Conservation (phyloP, 2,888 invertebrate genomes). For the Podotricha telesiphe region DNA sequence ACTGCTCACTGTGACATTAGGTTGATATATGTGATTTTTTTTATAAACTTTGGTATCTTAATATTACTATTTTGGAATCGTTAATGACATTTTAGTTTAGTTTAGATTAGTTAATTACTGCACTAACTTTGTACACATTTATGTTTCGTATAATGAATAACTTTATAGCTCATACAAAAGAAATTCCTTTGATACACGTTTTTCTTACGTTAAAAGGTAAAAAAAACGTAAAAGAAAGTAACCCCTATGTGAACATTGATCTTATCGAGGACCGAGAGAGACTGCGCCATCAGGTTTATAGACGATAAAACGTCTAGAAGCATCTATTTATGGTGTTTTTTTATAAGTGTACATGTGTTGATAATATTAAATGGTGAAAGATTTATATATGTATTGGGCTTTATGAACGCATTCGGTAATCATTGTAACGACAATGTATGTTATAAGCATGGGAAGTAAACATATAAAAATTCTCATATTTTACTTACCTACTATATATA, state of each 20-base stretch:
- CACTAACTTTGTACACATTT: slow-evolving; percentile 11
- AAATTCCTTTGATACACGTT: slow-evolving; percentile 25
- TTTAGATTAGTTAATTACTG: slow-evolving; percentile 24
- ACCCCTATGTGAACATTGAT: slow-evolving; percentile 66
- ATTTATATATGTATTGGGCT: slow-evolving; percentile 57
- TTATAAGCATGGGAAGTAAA: not conserved
- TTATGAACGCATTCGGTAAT: slow-evolving; percentile 47
- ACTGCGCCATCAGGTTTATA: slow-evolving; percentile 73
- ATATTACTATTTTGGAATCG: not conserved
- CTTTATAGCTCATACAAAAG: slow-evolving; percentile 20
- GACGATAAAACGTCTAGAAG: slow-evolving; percentile 75
- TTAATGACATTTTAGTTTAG: slow-evolving; percentile 15
- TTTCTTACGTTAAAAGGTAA: slow-evolving; percentile 36
- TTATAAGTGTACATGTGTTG: slow-evolving; percentile 66
- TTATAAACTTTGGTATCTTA: not conserved
- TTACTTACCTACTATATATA: no score
- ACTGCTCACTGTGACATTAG: slow-evolving; percentile 5
- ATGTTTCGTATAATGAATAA: slow-evolving; percentile 15
- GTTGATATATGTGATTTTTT: not conserved
- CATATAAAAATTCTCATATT: not conserved
- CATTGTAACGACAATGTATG: slow-evolving; percentile 2
- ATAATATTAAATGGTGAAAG: slow-evolving; percentile 64
- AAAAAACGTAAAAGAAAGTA: slow-evolving; percentile 52
- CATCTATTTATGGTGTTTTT: slow-evolving; percentile 74
- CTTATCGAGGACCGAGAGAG: slow-evolving; percentile 63